phyloP scores from a whole-genome alignment of 2,113 vertebrate species.

The Megalops atlanticus region DNA sequence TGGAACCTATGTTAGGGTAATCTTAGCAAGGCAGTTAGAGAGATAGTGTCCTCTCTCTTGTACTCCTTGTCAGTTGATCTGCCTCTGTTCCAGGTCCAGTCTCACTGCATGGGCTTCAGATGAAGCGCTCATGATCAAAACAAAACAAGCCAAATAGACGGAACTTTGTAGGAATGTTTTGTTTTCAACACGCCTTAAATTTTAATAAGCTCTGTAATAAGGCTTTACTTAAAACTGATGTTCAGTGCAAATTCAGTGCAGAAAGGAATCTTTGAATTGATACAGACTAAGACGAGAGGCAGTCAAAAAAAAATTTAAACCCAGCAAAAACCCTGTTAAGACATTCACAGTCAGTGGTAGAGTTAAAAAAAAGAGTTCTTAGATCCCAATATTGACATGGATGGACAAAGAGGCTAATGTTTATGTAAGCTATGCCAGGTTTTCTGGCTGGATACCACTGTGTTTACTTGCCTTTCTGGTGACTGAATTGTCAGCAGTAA shows the following conservation, averaged over 20 bases:
- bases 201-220: background rate
- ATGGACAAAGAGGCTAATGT: conserved; percentile 47
- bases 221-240: conserved; percentile 4
- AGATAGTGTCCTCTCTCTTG: background rate
- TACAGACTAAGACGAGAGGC: background rate
- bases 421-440: conserved; percentile 51
- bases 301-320: conserved; percentile 21
- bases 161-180: background rate
- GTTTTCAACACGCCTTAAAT: background rate
- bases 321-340: conserved; percentile 26
- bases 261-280: background rate
- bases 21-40: no score
- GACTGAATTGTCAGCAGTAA: conserved; percentile 26
- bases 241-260: background rate
- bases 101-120: background rate
- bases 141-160: background rate
- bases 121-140: background rate
- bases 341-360: conserved; percentile 17
- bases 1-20: background rate
- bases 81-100: background rate
- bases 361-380: conserved; percentile 34
- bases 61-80: background rate
- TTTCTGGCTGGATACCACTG: conserved; percentile 42
- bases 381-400: conserved; percentile 33
- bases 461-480: conserved; percentile 40